Percentiles rank a stretch among this genome's conserved stretches.
Conservation (phyloP, 2,113 vertebrate species). For the Myiagra hebetior region DNA sequence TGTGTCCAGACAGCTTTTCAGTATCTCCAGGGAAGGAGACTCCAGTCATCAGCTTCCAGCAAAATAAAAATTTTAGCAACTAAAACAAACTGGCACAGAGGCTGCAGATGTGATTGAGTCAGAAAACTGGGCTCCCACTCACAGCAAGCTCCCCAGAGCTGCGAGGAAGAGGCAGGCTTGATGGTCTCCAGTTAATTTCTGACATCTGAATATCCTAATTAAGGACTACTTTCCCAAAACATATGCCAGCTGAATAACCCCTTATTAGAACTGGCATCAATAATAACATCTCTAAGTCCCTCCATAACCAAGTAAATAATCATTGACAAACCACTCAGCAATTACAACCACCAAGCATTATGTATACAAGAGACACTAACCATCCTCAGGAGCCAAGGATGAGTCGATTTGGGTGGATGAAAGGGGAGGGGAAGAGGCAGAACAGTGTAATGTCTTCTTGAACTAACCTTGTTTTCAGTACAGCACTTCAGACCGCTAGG, state of each 20-base stretch:
- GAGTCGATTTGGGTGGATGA: neutral
- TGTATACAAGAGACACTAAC: neutral
- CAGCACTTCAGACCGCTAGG: neutral
- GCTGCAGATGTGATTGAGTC: neutral
- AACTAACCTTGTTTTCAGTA: neutral
- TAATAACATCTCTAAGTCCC: neutral
- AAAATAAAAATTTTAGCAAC: neutral
- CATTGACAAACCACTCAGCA: neutral
- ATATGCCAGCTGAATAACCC: neutral
- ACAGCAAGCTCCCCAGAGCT: neutral
- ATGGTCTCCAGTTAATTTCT: neutral
- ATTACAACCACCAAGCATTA: neutral
- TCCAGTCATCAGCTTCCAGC: neutral
- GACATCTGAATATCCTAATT: neutral
- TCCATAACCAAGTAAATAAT: neutral
- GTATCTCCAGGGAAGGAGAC: neutral
- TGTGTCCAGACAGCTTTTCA: neutral
- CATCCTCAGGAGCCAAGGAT: neutral
- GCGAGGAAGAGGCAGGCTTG: neutral
- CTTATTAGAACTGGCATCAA: neutral
- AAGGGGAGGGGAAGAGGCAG: neutral
- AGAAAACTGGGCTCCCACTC: neutral
- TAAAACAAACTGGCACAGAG: neutral
- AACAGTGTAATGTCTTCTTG: neutral
- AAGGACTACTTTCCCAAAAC: neutral